Evolutionary conservation across 2,888 invertebrate genomes (phyloP), one percentile per base, ranked within the genome.

Genomic region (Tromatobia lineatoria): DNA sequence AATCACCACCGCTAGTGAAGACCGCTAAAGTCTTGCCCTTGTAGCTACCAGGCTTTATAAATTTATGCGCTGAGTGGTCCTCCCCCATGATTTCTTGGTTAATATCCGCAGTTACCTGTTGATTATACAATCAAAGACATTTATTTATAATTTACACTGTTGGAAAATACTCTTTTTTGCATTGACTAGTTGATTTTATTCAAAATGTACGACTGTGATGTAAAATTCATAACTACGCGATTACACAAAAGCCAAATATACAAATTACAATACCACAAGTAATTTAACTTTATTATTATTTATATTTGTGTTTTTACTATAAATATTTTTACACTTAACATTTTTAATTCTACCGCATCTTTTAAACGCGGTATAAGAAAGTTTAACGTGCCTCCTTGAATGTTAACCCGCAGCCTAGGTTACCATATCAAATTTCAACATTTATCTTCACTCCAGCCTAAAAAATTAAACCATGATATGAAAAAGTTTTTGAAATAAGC

Each of bases 1-100:
- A 98, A 94, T 99, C 99, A 77, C 99, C 99, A 89, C 99, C 99
- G 93, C 98, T 99, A 76, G 99, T 99, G 92, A 99, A 98, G 52
- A 99, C 99, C 13, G 98, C 99, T 84, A 99, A 96, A 42, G 98
- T 97, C 93, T 98, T 98, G 78, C 98, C 99, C 91, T 97, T 97
- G 92, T 98, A 97, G 90, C 97, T 96, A 77, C 98, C 98, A 88
- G 97, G 96, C 94, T 97, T 97, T 90, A 98, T 97, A 93, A 98
- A 97, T 89, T 94, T 94, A 84, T 94, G 94, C 34, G 94, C 94
- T 23, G 93, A 90, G 87, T 92, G 90, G 85, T 94, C 94, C 80
- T 94, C 94, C 91, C 91, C 91, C 93, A 94, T 93, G 73, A 87
- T 89, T 52, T 54, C 85, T 38, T 77, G 79, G 71, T 61, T 77